Conservation (phyloP, 1,140 invertebrate species). For the Neuroterus valhalla region DNA sequence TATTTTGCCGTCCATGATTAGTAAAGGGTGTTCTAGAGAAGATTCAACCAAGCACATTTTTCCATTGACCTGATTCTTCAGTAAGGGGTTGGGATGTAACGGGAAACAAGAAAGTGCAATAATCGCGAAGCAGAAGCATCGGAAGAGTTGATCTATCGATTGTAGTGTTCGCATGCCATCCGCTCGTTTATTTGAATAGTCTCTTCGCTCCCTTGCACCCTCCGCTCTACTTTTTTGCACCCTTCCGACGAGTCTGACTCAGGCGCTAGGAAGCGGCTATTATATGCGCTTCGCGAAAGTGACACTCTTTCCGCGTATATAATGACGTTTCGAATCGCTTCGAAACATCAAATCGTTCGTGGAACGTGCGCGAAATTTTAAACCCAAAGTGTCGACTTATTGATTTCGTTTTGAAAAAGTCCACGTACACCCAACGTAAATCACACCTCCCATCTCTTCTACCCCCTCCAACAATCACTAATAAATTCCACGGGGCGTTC, state of each 20-base stretch:
- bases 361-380: background rate
- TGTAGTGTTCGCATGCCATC: slow-evolving; percentile 49
- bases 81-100: background rate
- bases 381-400: background rate
- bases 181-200: slow-evolving; percentile 51
- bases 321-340: slow-evolving; percentile 15
- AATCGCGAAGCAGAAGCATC: background rate
- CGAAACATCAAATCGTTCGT: slow-evolving; percentile 8
- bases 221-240: slow-evolving; percentile 43
- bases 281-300: slow-evolving; percentile 34
- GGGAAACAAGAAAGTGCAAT: background rate
- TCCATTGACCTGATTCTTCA: background rate
- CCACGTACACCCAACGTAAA: too few species aligned
- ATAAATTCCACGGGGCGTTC: background rate
- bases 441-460: background rate
- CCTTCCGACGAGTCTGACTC: slow-evolving; percentile 20
- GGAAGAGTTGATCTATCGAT: slow-evolving; percentile 41
- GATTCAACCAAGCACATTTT: background rate
- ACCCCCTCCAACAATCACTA: background rate
- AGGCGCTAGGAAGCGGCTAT: background rate
- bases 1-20: too few species aligned
- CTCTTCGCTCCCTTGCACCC: slow-evolving; percentile 34
- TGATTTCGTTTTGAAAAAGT: background rate
- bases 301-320: slow-evolving; percentile 16
- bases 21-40: too few species aligned